Base-by-base conservation (phyloP, 2,888 invertebrate species). In the Macaria notata region DNA sequence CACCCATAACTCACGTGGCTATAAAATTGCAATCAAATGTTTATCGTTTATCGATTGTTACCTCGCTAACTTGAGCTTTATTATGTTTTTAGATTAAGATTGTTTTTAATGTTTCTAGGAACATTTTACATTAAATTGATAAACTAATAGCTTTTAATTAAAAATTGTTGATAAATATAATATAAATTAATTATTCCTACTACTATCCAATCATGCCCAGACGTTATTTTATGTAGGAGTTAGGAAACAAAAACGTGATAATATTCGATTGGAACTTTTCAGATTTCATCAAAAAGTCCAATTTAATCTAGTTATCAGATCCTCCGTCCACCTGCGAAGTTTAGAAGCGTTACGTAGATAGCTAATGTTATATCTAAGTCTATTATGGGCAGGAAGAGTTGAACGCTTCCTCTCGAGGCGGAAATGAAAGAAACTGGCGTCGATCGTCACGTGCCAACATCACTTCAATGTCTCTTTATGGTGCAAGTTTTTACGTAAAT, bases 391-490 rank as follows among this genome's bases (percentile, higher is more conserved):
- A 79, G 81, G 80, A 83, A 83, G 75, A 79, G 77, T 72, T 73
- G 74, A 75, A 78, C 79, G 71, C 73, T 77, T 76, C 74, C 73
- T 75, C 70, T 53, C 47, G 52, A 68, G 69, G 65, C 79, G 83
- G 80, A 83, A 83, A 83, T 82, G 82, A 83, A 82, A 81, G 79
- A 76, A 76, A 74, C 75, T 75, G 77, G 61, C 72, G 74, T 69
- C 75, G 75, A 71, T 70, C 69, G 71, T 74, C 75, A 71, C 69
- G 73, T 72, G 63, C 61, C 61, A 56, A 61, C 64, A 59, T 57
- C 51, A 61, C 51, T 56, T 62, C 63, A 43, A 49, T 60, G 59
- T 54, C 62, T 52, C 43, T 58, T 61, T 50, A 61, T 60, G 56
- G 56, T 44, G 51, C 54, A 31, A 42, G n/a, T 31, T 31, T 36